These are phyloP conservation scores for Acrobasis repandana DNA, from an alignment of 2,888 invertebrate species.

Conservation along the genomic window DNA sequence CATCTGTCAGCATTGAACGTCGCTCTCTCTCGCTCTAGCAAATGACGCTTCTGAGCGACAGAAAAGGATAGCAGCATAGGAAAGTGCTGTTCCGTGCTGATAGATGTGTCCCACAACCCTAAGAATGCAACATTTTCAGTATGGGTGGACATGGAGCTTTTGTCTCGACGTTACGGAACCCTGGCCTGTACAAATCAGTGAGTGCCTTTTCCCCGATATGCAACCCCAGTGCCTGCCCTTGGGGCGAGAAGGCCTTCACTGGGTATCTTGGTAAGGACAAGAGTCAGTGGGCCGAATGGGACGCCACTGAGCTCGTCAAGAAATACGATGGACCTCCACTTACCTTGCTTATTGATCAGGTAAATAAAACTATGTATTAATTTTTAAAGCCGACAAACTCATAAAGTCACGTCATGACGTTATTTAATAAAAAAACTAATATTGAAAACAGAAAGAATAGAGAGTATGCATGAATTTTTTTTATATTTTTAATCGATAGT, in stretches of 20 bases:
- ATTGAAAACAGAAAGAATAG: no score
- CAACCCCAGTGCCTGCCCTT: slow-evolving; percentile 92
- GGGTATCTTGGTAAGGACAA: slow-evolving; percentile 90
- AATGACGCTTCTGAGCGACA: no score
- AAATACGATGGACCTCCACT: slow-evolving; percentile 92
- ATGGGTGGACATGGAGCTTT: slow-evolving; percentile 99
- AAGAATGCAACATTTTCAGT: slow-evolving; percentile 76
- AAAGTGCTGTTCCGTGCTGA: no score
- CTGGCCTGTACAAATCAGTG: slow-evolving; percentile 92
- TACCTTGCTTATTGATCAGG: slow-evolving; percentile 95
- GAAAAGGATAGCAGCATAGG: no score
- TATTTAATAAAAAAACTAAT: no score
- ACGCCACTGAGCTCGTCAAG: slow-evolving; percentile 92
- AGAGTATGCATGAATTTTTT: no score
- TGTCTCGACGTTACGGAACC: slow-evolving; percentile 94
- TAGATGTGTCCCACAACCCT: no score
- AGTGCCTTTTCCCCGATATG: slow-evolving; percentile 98
- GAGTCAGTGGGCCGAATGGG: slow-evolving; percentile 92
- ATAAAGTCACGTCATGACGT: no score
- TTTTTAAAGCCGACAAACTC: no score
- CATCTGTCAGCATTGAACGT: no score
- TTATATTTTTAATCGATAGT: no score
- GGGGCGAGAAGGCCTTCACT: slow-evolving; percentile 93
- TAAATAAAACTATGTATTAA: slow-evolving; percentile 46
- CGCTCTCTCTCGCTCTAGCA: no score